Base-by-base conservation (phyloP, 2,113 vertebrate genomes). In the Scophthalmus maximus region DNA sequence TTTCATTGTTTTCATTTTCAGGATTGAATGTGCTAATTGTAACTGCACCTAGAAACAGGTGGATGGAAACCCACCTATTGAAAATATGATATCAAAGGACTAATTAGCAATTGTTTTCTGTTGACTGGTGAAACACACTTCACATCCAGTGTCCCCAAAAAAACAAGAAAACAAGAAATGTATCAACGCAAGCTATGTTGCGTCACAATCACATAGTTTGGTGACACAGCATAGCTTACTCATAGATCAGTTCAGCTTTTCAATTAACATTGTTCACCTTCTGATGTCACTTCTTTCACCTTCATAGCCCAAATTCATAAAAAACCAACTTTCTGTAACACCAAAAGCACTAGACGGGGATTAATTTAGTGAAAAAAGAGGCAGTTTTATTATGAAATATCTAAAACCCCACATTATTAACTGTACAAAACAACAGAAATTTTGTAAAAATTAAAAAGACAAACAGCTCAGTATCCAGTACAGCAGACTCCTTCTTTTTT, bases 281-380 rank as follows among this genome's bases (percentile, higher is more conserved):
- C 11, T 12, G 4, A 9, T 1, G 18, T 8, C 18, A 20, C 18
- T 18, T 5, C 49, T 73, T 67, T 46, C n/a, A 44, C 8, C 42
- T n/a, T 44, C 15, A 22, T n/a, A 49, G 10, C n/a, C 8, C 60
- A 60, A 74, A 25, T 12, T 69, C 5, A 82, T 53, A 73, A 58
- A 72, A 64, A 61, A 58, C 38, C 58, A 70, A 44, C 22, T 17
- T 27, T 36, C 7, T n/a, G 27, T 53, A 10, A 62, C 30, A 57
- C 55, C 46, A 75, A 58, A 47, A 17, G 32, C 57, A 76, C 63
- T 10, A 46, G 25, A 78, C 74, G 59, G 1, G 5, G n/a, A 83
- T 67, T 74, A 68, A 79, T 81, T 87, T 40, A 73, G 34, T 34
- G 0, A 57, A 80, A 70, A 82, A 77, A 81, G 42, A 85, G 61